These are phyloP conservation scores for Melieria crassipennis DNA, from an alignment of 2,888 invertebrate genomes.

Conservation along the genomic window DNA sequence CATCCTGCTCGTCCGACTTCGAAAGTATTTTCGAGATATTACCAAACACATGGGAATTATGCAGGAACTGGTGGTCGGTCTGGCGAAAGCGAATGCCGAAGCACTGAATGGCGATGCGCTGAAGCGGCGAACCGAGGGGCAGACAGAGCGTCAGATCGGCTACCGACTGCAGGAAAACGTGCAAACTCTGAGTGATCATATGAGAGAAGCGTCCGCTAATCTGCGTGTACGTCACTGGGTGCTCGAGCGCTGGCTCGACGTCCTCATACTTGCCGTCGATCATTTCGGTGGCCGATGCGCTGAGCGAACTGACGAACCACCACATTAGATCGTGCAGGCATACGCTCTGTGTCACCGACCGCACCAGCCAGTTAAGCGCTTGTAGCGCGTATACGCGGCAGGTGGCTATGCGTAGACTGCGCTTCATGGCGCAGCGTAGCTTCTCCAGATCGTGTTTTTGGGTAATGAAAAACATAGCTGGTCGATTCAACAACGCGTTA, in stretches of 20 bases:
- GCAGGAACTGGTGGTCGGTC: constrained; percentile 90
- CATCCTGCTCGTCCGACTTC: constrained; percentile 82
- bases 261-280: constrained; percentile 56
- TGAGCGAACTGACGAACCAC: constrained; percentile 93
- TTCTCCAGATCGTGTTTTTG: constrained; percentile 87
- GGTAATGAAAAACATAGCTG: constrained; percentile 87
- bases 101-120: constrained; percentile 92
- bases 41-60: constrained; percentile 90
- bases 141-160: constrained; percentile 90
- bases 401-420: constrained; percentile 82
- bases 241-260: constrained; percentile 68
- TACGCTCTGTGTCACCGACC: constrained; percentile 89
- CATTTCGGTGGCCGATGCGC: constrained; percentile 68
- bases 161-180: constrained; percentile 88
- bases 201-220: constrained; percentile 78
- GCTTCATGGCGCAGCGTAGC: constrained; percentile 86
- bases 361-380: constrained; percentile 94
- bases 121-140: constrained; percentile 86
- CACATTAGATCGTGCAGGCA: constrained; percentile 95
- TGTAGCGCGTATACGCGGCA: constrained; percentile 90
- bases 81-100: constrained; percentile 92
- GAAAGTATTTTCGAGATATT: constrained; percentile 96
- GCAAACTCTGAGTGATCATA: constrained; percentile 79
- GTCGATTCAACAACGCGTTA: constrained; percentile 68
- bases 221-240: constrained; percentile 81